phyloP scores from a whole-genome alignment of 2,888 invertebrate species.

The Eremobia ochroleuca region DNA sequence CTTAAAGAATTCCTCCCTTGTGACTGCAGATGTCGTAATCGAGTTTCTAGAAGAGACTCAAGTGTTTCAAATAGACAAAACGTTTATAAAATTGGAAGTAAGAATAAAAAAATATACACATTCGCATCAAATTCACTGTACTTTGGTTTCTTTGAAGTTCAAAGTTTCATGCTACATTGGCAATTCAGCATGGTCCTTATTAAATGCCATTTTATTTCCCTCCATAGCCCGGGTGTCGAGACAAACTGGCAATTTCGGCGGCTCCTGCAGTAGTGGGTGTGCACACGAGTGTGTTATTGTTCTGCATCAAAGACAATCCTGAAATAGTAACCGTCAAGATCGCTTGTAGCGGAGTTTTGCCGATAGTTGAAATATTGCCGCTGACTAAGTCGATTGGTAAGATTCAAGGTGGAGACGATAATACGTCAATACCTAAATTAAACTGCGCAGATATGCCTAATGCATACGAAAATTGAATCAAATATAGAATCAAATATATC shows the following conservation, averaged over 20 bases:
- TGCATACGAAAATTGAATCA: too few relatives aligned
- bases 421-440: too few relatives aligned
- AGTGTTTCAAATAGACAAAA: constrained; percentile 87
- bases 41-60: constrained; percentile 84
- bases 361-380: constrained; percentile 88
- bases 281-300: constrained; percentile 78
- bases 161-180: background rate
- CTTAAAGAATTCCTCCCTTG: constrained; percentile 89
- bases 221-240: constrained; percentile 84
- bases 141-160: background rate
- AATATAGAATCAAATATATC: too few relatives aligned
- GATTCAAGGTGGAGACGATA: too few relatives aligned
- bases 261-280: constrained; percentile 83
- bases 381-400: constrained; percentile 84
- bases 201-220: background rate
- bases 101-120: constrained; percentile 4
- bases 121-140: background rate
- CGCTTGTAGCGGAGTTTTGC: constrained; percentile 87
- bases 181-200: background rate
- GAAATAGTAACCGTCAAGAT: constrained; percentile 89
- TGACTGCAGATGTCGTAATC: constrained; percentile 87
- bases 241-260: constrained; percentile 81
- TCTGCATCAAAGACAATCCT: constrained; percentile 91
- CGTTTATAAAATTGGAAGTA: constrained; percentile 80
- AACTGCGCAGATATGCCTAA: too few relatives aligned